Conservation (phyloP, 2,888 invertebrate genomes). For the Lasioglossum pauxillum region DNA sequence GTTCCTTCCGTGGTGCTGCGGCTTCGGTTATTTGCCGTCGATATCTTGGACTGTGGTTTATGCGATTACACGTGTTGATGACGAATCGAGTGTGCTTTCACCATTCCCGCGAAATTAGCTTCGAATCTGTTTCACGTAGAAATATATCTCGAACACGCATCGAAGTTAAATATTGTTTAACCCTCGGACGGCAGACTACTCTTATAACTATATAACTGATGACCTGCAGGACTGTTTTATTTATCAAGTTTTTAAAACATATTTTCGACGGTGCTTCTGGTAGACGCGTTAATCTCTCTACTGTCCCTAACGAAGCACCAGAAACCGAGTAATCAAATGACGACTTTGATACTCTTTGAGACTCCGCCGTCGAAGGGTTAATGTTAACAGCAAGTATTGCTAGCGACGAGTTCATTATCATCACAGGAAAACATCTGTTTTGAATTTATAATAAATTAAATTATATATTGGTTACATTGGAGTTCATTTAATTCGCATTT, state of each 20-base stretch:
- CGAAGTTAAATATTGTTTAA: background rate
- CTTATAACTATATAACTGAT: background rate
- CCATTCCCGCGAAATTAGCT: background rate
- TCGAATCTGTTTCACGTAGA: background rate
- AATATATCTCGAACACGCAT: background rate
- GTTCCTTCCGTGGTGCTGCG: conserved; percentile 53
- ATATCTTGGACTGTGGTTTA: background rate
- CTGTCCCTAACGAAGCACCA: background rate
- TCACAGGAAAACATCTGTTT: background rate
- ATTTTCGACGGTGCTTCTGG: background rate
- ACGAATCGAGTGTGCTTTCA: conserved; percentile 9
- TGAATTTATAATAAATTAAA: background rate
- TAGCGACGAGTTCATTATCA: background rate
- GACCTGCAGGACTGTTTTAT: background rate
- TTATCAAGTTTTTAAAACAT: background rate
- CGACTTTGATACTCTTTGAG: too few species aligned
- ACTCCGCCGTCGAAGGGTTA: background rate
- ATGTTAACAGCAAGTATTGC: background rate
- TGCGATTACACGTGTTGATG: background rate
- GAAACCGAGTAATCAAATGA: too few species aligned
- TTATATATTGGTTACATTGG: background rate
- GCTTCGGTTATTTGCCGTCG: conserved; percentile 42
- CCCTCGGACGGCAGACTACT: background rate
- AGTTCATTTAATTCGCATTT: background rate
- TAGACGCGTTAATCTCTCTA: background rate